These are phyloP conservation scores for Corythaeola cristata DNA, from an alignment of 2,113 vertebrate genomes.

Conservation along the genomic window DNA sequence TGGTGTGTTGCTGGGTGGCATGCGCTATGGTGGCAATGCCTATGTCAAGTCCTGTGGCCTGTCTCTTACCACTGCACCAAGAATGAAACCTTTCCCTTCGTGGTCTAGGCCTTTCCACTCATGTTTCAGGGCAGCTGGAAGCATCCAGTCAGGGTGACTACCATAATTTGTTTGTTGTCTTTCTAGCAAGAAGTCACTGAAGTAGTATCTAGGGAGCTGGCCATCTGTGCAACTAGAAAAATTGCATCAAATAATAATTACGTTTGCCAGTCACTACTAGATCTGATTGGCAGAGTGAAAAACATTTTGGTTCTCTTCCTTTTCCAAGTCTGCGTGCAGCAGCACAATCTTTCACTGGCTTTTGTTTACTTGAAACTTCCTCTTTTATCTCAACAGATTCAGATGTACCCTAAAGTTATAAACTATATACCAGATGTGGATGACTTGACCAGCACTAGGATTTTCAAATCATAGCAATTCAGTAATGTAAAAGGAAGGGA, in stretches of 20 bases:
- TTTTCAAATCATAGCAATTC: not conserved
- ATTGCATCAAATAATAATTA: not conserved
- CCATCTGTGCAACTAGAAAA: not conserved
- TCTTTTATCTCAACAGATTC: not conserved
- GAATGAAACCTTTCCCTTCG: not conserved
- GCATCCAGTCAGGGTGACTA: not conserved
- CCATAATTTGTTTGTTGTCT: not conserved
- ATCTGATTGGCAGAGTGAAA: not conserved
- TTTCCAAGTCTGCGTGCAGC: not conserved
- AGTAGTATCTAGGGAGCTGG: not conserved
- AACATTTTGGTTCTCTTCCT: not conserved
- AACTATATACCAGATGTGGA: not conserved
- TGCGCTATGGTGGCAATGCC: not conserved
- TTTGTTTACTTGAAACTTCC: not conserved
- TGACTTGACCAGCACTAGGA: not conserved
- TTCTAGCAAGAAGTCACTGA: not conserved
- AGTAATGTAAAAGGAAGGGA: not conserved
- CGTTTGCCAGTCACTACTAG: not conserved
- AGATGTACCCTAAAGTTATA: not conserved
- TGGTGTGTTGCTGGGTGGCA: not conserved
- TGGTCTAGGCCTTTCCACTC: not conserved
- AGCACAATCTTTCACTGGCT: not conserved
- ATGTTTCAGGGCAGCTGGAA: not conserved
- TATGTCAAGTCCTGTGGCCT: rapidly evolving
- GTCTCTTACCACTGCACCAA: not conserved